A percentile compares a stretch with the other conserved stretches of the same genome.
These are phyloP conservation scores for Physocephala rufipes DNA, from an alignment of 2,888 invertebrate species.

Conservation along the genomic window DNA sequence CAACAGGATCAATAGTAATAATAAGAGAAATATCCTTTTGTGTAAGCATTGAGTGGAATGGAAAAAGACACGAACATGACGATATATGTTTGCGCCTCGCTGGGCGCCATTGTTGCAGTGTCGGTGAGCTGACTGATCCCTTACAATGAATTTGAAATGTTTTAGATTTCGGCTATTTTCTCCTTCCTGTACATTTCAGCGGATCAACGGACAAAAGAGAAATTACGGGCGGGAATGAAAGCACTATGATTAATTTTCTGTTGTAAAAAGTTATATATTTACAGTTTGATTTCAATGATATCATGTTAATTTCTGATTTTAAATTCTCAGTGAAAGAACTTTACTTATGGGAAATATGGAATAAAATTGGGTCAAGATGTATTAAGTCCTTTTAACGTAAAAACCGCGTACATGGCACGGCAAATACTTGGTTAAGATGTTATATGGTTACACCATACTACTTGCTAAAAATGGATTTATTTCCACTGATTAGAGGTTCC, in stretches of 20 bases:
- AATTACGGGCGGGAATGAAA: background rate
- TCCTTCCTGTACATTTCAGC: constrained; percentile 19
- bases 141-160: constrained; percentile 52
- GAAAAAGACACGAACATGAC: constrained; percentile 26
- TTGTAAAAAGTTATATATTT: background rate
- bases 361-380: too few relatives aligned
- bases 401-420: too few relatives aligned
- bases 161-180: constrained; percentile 43
- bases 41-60: background rate
- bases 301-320: constrained; percentile 1
- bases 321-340: too few relatives aligned
- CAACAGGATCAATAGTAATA: constrained; percentile 14
- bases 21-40: too few relatives aligned
- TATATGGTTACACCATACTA: too few relatives aligned
- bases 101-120: constrained; percentile 53
- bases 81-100: constrained; percentile 56
- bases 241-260: background rate
- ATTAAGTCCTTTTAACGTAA: too few relatives aligned
- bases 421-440: too few relatives aligned
- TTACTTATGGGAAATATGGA: too few relatives aligned
- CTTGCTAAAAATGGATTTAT: too few relatives aligned
- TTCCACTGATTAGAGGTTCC: too few relatives aligned
- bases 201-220: constrained; percentile 31
- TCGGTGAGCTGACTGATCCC: constrained; percentile 28
- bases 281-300: background rate